Base-by-base conservation (phyloP, 2,888 invertebrate genomes). In the Pasiphila rectangulata region DNA sequence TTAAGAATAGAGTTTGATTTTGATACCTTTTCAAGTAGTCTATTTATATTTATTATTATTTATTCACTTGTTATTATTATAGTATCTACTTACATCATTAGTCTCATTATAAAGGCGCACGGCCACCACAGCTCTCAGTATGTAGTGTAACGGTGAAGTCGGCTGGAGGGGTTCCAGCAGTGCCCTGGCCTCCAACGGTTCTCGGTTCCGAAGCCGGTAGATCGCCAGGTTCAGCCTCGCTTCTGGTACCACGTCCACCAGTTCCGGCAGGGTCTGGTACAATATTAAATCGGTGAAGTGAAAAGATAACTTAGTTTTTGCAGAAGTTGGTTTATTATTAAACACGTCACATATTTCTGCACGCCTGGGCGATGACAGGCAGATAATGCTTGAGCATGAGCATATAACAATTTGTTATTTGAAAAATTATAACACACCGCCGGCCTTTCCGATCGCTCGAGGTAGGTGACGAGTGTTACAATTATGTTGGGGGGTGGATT, bases 201-300 rank as follows among this genome's bases (percentile, higher is more conserved):
- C 96, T 59, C 97, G 94, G 77, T 95, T 95, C 61, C 94, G 94
- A 16, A 99, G 91, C 71, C 98, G 93, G 82, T 98, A 96, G 47
- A 99, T 97, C 2, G 98, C 98, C 49, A 99, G 90, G 88, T 99
- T 99, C 2, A 99, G 90, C 23, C 98, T 90, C 0, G 99, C 99
- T 86, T 99, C 99, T 0, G 98, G 97, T 17, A 99, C 95, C 2
- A 98, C 95, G 79, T 98, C 98, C 1, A 99, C 94, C 25, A 99
- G 83, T 23, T 94, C 93, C 0, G 99, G 99, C 53, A 99, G 90
- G 0, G 92, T 86, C 91, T 91, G 51, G 0, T 15, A 7, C 4
- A 7, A 27, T 4, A 5, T 1, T 2, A 29, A 4, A 30, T 12
- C 12, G 5, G n/a, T n/a, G n/a, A n/a, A n/a, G n/a, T n/a, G n/a